Evolutionary conservation across 2,888 invertebrate genomes (phyloP).

Genomic region (Oligia fasciuncula): DNA sequence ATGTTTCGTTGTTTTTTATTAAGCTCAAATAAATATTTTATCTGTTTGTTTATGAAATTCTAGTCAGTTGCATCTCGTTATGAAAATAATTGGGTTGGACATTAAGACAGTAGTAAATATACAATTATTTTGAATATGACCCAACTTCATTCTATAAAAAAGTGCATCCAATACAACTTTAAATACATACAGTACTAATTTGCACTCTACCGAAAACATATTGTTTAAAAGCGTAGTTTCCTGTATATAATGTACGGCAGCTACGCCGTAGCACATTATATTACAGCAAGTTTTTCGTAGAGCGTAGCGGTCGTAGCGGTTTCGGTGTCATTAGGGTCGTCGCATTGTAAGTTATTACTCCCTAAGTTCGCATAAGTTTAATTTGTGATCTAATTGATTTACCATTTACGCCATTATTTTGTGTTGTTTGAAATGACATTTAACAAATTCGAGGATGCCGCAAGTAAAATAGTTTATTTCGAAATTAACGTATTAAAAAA

Average conservation of each 20-base stretch:
- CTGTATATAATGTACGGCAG: conserved; percentile 23
- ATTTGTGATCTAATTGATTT: conserved; percentile 34
- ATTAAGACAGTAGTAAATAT: too few relatives aligned
- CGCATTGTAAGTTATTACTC: conserved; percentile 38
- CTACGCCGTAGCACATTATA: conserved; percentile 57
- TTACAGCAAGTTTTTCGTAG: conserved; percentile 27
- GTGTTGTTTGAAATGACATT: background rate
- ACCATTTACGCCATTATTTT: background rate
- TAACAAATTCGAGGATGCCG: background rate
- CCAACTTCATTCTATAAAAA: background rate
- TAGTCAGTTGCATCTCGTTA: too few relatives aligned
- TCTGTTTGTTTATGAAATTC: too few relatives aligned
- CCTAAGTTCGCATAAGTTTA: conserved; percentile 8
- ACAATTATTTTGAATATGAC: too few relatives aligned
- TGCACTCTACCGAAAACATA: background rate
- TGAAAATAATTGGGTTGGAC: too few relatives aligned
- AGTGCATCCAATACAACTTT: background rate
- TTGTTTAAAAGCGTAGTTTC: conserved; percentile 18
- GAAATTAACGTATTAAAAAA: background rate
- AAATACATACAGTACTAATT: conserved; percentile 1
- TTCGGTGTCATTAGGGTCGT: conserved; percentile 28
- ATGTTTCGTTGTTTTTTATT: too few relatives aligned
- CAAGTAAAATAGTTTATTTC: background rate
- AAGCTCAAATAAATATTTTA: too few relatives aligned
- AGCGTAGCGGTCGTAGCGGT: conserved; percentile 39